A percentile compares a stretch with the other conserved stretches of the same genome.
These are phyloP conservation scores for Danaus plexippus DNA, from an alignment of 1,140 invertebrate genomes.

Conservation along the genomic window DNA sequence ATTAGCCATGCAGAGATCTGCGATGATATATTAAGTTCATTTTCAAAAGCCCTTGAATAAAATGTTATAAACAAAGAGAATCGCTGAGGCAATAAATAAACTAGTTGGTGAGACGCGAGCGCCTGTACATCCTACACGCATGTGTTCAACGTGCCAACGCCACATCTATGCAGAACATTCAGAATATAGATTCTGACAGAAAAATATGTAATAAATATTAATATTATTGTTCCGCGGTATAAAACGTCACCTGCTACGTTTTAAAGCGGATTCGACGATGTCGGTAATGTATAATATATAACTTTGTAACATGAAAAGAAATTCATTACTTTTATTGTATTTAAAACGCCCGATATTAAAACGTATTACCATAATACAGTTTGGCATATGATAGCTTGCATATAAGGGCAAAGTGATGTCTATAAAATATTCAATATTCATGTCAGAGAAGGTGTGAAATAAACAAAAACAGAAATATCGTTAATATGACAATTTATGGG, in stretches of 20 bases:
- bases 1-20: slow-evolving; percentile 23
- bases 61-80: slow-evolving; percentile 63
- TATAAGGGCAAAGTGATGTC: no score
- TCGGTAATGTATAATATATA: no score
- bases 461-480: slow-evolving; percentile 69
- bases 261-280: no score
- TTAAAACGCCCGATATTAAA: no score
- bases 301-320: no score
- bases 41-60: slow-evolving; percentile 52
- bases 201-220: slow-evolving; percentile 14
- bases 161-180: slow-evolving; percentile 36
- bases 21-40: slow-evolving; percentile 54
- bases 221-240: no score
- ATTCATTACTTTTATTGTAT: no score
- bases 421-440: no score
- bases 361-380: no score
- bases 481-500: slow-evolving; percentile 72
- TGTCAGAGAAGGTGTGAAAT: slow-evolving; percentile 42
- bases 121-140: slow-evolving; percentile 50
- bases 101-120: slow-evolving; percentile 48
- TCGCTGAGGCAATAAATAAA: slow-evolving; percentile 57
- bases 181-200: slow-evolving; percentile 34
- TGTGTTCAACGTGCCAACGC: slow-evolving; percentile 53
- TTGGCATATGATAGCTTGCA: no score
- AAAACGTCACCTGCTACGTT: no score